Conservation (phyloP, 2,113 vertebrate genomes). For the Chrysemys picta region DNA sequence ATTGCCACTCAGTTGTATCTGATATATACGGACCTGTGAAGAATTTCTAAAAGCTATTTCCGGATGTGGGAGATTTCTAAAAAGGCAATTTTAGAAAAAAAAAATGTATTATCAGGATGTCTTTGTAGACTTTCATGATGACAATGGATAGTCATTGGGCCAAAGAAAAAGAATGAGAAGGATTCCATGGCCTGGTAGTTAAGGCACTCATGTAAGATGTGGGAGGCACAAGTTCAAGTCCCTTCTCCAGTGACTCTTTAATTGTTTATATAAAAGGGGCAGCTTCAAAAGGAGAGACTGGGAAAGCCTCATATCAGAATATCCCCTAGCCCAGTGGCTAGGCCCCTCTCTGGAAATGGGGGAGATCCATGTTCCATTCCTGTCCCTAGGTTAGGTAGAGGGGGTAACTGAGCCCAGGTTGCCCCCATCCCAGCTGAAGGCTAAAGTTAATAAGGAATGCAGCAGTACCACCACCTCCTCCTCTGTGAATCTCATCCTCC, state of each 20-base stretch:
- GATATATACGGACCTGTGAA: not conserved
- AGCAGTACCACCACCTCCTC: not conserved
- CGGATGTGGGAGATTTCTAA: not conserved
- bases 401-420: not conserved
- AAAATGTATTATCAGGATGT: not conserved
- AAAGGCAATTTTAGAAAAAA: constrained; percentile 1
- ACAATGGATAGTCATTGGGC: not conserved
- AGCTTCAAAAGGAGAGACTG: not conserved
- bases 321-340: not conserved
- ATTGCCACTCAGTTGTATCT: not conserved
- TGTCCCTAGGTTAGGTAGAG: not conserved
- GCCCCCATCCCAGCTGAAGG: not conserved
- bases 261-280: not conserved
- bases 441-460: not conserved
- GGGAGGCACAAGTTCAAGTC: not conserved
- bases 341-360: not conserved
- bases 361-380: not conserved
- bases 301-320: not conserved
- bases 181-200: not conserved
- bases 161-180: not conserved
- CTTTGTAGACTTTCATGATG: not conserved
- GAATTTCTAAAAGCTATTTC: not conserved
- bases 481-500: not conserved
- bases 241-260: not conserved
- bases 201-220: not conserved